Evolutionary conservation across 2,797 vertebrate genomes (phyloP).

Genomic region (Enteromius paludinosus): DNA sequence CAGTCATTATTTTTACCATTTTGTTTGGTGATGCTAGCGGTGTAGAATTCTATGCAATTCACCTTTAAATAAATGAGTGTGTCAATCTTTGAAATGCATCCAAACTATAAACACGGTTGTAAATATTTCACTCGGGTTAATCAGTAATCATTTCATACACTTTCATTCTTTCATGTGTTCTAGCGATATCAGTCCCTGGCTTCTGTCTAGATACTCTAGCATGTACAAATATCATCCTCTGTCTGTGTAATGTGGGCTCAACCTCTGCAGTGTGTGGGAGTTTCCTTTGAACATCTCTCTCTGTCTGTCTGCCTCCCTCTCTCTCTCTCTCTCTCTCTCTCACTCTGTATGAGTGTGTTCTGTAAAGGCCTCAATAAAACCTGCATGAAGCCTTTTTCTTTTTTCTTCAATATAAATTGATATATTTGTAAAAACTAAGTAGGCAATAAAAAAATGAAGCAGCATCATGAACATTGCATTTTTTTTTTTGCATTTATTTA

Average conservation of each 20-base stretch:
- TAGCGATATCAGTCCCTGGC: neutral
- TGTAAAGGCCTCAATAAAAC: slow-evolving; percentile 21
- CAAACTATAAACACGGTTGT: neutral
- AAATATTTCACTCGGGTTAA: neutral
- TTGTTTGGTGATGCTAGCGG: neutral
- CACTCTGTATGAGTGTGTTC: neutral
- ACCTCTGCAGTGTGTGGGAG: slow-evolving; percentile 60
- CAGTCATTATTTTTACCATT: neutral
- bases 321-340: neutral
- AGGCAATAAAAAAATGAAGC: neutral
- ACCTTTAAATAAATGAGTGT: neutral
- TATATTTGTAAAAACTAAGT: neutral
- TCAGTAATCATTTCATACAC: neutral
- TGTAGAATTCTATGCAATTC: neutral
- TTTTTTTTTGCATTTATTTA: neutral
- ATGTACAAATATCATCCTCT: slow-evolving; percentile 33
- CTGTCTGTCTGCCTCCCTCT: neutral
- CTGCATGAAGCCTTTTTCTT: neutral
- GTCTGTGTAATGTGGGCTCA: slow-evolving; percentile 21
- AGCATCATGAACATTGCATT: neutral
- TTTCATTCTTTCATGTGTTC: neutral
- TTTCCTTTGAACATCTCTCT: slow-evolving; percentile 53
- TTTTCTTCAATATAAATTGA: neutral
- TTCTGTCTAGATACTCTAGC: slow-evolving; percentile 15
- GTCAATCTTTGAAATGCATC: neutral